These are phyloP conservation scores for Drosophila equinoxialis DNA, from an alignment of 1,140 invertebrate species.

Conservation along the genomic window DNA sequence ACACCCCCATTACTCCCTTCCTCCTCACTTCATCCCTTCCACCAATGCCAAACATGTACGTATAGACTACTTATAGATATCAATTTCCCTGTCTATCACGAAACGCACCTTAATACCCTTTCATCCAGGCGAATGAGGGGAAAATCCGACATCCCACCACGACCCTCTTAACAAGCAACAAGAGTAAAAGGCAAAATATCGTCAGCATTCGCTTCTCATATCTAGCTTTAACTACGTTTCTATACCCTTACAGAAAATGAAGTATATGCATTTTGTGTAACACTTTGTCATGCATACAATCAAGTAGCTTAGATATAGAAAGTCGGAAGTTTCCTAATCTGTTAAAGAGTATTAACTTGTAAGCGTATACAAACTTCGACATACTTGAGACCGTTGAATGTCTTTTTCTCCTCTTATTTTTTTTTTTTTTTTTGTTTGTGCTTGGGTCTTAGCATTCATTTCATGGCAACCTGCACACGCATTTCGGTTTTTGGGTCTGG, in stretches of 20 bases:
- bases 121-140: neutral
- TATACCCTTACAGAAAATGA: neutral
- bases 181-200: conserved; percentile 6
- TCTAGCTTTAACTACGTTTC: neutral
- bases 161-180: neutral
- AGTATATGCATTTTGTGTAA: neutral
- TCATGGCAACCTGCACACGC: conserved; percentile 58
- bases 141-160: neutral
- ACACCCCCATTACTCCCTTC: neutral
- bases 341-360: neutral
- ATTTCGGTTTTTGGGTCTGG: conserved; percentile 29
- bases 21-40: no score
- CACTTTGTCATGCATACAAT: no score
- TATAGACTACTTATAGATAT: conserved; percentile 10
- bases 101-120: conserved; percentile 9
- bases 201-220: neutral
- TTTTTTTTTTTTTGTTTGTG: conserved; percentile 1
- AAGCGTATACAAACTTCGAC: conserved; percentile 17
- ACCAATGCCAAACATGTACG: neutral
- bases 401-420: conserved; percentile 7
- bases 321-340: no score
- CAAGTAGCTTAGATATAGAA: no score
- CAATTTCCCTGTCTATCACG: neutral
- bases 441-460: conserved; percentile 53
- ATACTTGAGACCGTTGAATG: no score